These are phyloP conservation scores for Nebria brevicollis DNA, from an alignment of 2,888 invertebrate genomes.

Conservation along the genomic window DNA sequence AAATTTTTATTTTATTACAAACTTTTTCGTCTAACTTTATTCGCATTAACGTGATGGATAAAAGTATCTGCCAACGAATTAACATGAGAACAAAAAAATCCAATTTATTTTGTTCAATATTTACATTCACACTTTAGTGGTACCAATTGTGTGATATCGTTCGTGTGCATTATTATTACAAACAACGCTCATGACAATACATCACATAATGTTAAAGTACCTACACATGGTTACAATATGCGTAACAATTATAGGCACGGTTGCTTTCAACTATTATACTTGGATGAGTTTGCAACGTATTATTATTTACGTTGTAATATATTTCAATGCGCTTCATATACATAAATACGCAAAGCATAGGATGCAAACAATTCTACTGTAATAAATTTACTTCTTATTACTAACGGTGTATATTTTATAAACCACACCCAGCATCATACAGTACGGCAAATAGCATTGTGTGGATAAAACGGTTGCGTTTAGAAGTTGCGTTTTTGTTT, in stretches of 20 bases:
- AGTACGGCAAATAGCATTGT: too few relatives aligned
- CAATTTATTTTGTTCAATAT: slow-evolving; percentile 2
- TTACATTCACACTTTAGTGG: background rate
- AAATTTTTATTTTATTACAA: slow-evolving; percentile 41
- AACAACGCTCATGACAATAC: background rate
- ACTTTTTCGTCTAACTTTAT: slow-evolving; percentile 26
- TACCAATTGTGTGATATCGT: background rate
- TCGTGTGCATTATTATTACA: background rate
- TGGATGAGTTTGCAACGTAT: background rate
- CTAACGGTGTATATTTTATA: too few relatives aligned
- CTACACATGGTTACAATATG: slow-evolving; percentile 5
- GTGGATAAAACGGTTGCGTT: too few relatives aligned
- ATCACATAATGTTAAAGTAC: slow-evolving; percentile 6
- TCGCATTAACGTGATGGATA: background rate
- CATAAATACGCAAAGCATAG: background rate
- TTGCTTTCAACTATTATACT: background rate
- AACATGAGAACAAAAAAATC: background rate
- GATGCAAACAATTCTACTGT: background rate
- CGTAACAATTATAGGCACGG: background rate
- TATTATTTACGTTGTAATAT: slow-evolving; percentile 14
- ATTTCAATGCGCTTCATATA: background rate
- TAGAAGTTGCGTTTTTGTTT: too few relatives aligned
- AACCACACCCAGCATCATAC: too few relatives aligned
- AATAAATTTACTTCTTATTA: background rate
- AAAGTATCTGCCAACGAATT: background rate